Conservation (phyloP, 2,888 invertebrate species). For the Lycaena phlaeas region DNA sequence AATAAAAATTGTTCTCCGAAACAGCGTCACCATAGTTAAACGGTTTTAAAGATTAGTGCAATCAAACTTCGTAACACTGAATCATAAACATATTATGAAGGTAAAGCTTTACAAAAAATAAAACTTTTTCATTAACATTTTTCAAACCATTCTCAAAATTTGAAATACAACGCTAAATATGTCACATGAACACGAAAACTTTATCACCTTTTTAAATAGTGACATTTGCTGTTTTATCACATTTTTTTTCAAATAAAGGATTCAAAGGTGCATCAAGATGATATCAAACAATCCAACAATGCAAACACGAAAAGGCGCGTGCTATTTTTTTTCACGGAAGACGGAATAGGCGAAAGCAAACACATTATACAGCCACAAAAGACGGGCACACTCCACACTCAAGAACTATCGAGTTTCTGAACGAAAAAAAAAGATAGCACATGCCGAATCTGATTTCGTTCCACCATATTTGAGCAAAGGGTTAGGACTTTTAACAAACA, state of each 20-base stretch:
- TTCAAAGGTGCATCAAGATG: constrained; percentile 30
- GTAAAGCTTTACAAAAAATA: too few species aligned
- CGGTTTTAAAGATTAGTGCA: too few species aligned
- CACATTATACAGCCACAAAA: constrained; percentile 56
- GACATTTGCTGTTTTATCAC: too few species aligned
- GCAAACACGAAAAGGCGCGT: constrained; percentile 45
- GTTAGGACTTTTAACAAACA: constrained; percentile 55
- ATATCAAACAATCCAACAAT: constrained; percentile 26
- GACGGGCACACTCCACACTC: constrained; percentile 60
- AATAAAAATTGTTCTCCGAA: too few species aligned
- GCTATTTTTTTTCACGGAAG: constrained; percentile 64
- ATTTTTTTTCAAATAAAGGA: constrained; percentile 14
- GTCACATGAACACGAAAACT: too few species aligned
- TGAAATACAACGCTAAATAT: too few species aligned
- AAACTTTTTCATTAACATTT: too few species aligned
- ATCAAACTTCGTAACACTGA: too few species aligned
- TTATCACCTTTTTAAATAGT: too few species aligned
- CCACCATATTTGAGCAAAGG: constrained; percentile 62
- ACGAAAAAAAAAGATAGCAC: constrained; percentile 60
- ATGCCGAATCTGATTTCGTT: constrained; percentile 69
- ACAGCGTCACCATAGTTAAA: too few species aligned
- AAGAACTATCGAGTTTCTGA: constrained; percentile 64
- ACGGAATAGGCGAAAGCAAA: constrained; percentile 54
- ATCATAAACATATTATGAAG: too few species aligned
- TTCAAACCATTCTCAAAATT: too few species aligned